Conservation (phyloP, 2,888 invertebrate species). For the Vesta saturnalis region DNA sequence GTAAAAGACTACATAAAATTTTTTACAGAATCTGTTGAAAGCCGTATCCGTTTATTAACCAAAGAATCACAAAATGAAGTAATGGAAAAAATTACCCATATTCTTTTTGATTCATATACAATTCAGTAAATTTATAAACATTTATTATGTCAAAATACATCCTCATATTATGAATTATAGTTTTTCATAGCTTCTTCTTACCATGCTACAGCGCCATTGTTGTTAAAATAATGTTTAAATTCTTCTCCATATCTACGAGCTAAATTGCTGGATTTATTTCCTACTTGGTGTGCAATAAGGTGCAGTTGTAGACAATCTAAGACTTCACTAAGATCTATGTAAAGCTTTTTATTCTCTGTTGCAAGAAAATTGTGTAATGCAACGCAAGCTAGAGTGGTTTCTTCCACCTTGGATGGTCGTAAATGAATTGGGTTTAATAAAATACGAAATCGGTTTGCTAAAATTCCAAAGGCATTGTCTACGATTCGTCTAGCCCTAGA, state of each 20-base stretch:
- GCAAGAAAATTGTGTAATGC: conserved; percentile 21
- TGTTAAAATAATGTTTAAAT: no score
- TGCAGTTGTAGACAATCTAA: neutral
- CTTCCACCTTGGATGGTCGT: neutral
- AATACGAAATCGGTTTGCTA: neutral
- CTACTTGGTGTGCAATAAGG: neutral
- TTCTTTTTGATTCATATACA: neutral
- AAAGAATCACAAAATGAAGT: neutral
- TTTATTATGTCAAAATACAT: no score
- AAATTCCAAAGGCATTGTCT: neutral
- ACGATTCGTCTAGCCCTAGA: no score
- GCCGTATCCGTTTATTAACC: neutral
- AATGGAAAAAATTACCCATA: neutral
- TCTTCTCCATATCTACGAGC: neutral
- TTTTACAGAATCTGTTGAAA: neutral
- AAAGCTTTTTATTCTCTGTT: conserved; percentile 18
- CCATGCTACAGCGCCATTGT: no score
- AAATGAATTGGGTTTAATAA: neutral
- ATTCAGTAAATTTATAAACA: neutral
- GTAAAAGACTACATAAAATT: neutral
- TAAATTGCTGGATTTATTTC: neutral
- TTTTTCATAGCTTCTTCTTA: no score
- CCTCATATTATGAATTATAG: no score
- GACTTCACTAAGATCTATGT: no score
- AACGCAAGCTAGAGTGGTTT: neutral